phyloP scores from a whole-genome alignment of 2,797 vertebrate species.

The Micromesistius poutassou region DNA sequence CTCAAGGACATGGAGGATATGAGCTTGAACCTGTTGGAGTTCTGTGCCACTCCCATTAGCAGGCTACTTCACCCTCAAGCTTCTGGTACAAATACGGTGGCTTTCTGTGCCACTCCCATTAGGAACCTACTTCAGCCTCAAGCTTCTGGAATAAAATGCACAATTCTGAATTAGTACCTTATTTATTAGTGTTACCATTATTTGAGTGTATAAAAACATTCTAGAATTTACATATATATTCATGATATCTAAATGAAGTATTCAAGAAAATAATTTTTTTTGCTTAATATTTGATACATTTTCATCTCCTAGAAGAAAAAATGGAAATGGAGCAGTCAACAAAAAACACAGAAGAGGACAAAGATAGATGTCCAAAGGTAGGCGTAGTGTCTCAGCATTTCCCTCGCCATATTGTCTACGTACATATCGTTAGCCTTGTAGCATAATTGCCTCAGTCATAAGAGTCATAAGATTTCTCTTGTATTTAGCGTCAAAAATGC shows the following conservation, averaged over 20 bases:
- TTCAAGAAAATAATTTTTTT: neutral
- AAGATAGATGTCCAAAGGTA: slow-evolving; percentile 24
- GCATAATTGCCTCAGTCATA: neutral
- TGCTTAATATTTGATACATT: neutral
- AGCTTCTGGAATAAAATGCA: slow-evolving; percentile 33
- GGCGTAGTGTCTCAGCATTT: neutral
- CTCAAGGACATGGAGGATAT: slow-evolving; percentile 72
- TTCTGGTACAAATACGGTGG: slow-evolving; percentile 64
- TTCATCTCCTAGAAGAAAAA: slow-evolving; percentile 27
- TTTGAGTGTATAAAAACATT: neutral
- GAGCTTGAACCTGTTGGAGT: slow-evolving; percentile 66
- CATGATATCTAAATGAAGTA: neutral
- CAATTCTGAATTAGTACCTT: neutral
- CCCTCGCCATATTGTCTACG: neutral
- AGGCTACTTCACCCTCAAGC: slow-evolving; percentile 51
- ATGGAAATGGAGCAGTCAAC: slow-evolving; percentile 19
- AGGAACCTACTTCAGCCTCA: slow-evolving; percentile 61
- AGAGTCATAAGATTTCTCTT: too few relatives aligned
- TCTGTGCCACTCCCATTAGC: slow-evolving; percentile 72
- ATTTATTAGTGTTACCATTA: neutral
- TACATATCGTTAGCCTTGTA: neutral
- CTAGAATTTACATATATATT: neutral
- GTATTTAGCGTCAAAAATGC: too few relatives aligned
- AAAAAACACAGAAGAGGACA: slow-evolving; percentile 24
- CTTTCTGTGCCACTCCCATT: slow-evolving; percentile 68